A percentile compares a stretch with the other conserved stretches of the same genome.
These are phyloP conservation scores for Gnatocerus cornutus DNA, from an alignment of 2,888 invertebrate species.

Conservation along the genomic window DNA sequence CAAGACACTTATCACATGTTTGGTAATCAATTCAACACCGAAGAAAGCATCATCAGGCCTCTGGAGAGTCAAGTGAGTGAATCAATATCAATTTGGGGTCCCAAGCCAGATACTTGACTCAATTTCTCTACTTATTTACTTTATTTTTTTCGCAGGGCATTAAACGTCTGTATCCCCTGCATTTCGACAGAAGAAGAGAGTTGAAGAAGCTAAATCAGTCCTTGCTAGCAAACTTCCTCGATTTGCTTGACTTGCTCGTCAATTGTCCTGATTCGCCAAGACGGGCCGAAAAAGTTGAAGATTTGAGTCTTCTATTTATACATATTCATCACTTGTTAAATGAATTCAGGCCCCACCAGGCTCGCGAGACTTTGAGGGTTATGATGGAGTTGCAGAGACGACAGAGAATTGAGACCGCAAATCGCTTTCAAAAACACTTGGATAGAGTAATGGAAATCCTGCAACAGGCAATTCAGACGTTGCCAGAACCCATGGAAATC, in stretches of 20 bases:
- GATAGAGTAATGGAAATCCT: constrained; percentile 87
- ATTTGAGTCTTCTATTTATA: constrained; percentile 96
- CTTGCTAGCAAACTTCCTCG: constrained; percentile 93
- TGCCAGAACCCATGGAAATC: constrained; percentile 88
- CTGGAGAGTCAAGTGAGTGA: constrained; percentile 87
- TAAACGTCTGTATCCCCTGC: constrained; percentile 92
- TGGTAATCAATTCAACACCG: constrained; percentile 93
- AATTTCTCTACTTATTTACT: too few relatives aligned
- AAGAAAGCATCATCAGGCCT: constrained; percentile 94
- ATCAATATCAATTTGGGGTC: too few relatives aligned
- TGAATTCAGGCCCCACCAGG: constrained; percentile 98
- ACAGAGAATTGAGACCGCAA: constrained; percentile 91
- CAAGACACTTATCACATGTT: constrained; percentile 96
- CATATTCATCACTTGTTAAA: constrained; percentile 99
- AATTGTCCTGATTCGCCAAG: constrained; percentile 93
- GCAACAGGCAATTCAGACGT: constrained; percentile 86
- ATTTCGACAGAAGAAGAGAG: constrained; percentile 95
- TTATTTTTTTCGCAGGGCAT: constrained; percentile 86
- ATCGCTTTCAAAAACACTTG: constrained; percentile 92
- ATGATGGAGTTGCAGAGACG: constrained; percentile 97
- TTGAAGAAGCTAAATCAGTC: constrained; percentile 97
- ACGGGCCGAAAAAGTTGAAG: constrained; percentile 94
- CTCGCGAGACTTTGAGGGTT: constrained; percentile 93
- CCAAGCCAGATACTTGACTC: too few relatives aligned
- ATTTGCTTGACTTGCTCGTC: constrained; percentile 92